Percentiles rank a stretch among this genome's conserved stretches.
These are phyloP conservation scores for Archocentrus centrarchus DNA, from an alignment of 2,113 vertebrate species.

Conservation along the genomic window DNA sequence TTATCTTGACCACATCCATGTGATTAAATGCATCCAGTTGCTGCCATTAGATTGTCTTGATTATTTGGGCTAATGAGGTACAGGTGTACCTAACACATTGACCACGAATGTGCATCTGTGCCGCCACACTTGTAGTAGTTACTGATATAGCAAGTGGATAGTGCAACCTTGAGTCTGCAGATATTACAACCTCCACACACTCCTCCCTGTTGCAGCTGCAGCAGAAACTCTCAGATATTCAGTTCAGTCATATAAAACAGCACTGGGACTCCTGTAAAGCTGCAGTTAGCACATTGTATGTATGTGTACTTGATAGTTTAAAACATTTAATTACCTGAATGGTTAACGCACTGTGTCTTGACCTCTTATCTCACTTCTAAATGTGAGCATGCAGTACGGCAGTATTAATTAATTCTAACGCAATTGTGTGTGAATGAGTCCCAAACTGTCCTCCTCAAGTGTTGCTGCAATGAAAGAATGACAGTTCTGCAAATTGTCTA, in stretches of 20 bases:
- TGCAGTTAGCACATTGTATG: not conserved
- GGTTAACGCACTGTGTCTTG: not conserved
- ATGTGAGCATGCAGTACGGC: not conserved
- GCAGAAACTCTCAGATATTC: not conserved
- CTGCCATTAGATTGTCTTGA: not conserved
- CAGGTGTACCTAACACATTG: no score
- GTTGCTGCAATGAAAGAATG: conserved; percentile 20
- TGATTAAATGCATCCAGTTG: not conserved
- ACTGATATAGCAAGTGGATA: not conserved
- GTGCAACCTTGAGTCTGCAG: not conserved
- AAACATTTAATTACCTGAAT: not conserved
- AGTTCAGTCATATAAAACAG: not conserved
- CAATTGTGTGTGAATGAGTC: conserved; percentile 2
- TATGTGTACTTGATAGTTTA: not conserved
- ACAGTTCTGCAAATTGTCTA: conserved; percentile 31
- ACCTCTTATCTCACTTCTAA: not conserved
- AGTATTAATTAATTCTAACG: conserved; percentile 17
- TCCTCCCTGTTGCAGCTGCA: not conserved
- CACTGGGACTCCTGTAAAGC: not conserved
- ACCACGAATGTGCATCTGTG: no score
- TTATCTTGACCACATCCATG: not conserved
- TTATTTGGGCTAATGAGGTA: not conserved
- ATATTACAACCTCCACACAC: not conserved
- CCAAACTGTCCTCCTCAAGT: conserved; percentile 21
- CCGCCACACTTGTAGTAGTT: not conserved